Base-by-base conservation (phyloP, 2,113 vertebrate species). In the Pyrgilauda ruficollis region DNA sequence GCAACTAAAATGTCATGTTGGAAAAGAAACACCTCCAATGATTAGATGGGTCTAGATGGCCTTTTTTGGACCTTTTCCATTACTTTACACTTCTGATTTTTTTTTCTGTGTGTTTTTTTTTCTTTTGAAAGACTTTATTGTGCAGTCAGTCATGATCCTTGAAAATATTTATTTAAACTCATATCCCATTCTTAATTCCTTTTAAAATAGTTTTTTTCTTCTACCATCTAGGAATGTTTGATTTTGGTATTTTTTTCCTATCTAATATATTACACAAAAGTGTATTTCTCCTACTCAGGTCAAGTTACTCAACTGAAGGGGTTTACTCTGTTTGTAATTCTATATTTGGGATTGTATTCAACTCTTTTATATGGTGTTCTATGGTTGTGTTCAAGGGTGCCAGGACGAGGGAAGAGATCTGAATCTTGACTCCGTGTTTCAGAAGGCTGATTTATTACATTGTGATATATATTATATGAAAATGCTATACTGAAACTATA, bases 71-170 rank as follows among this genome's bases (percentile, higher is more conserved):
- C 19, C 5, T 86, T 75, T 70, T 5, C 6, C 79, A 23, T 53
- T 74, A 33, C 19, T 63, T n/a, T 79, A 26, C 9, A 6, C 4
- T 64, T 75, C 39, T 52, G 5, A 6, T 50, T 50, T 46, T 26
- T 4, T 52, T 26, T 1, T 7, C 20, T 30, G 37, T 19, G 10
- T 16, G 2, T 7, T 28, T 2, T 15, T 3, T 3, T 1, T 5
- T 31, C 24, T 4, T 26, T 73, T 31, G 44, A 12, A 72, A 26
- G 2, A 11, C 2, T 16, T 49, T 6, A 27, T 75, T 70, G 56
- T 70, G 53, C 7, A 28, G 15, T 50, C 28, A 75, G 10, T 68
- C 15, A 33, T 41, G 5, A 53, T 43, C 4, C 10, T 76, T 31
- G 24, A 37, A 67, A 70, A 63, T 1, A 23, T 53, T 2, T 72